Evolutionary conservation across 2,797 vertebrate species (phyloP), one percentile per base, ranked within the genome.

Genomic region (Pampus argenteus): DNA sequence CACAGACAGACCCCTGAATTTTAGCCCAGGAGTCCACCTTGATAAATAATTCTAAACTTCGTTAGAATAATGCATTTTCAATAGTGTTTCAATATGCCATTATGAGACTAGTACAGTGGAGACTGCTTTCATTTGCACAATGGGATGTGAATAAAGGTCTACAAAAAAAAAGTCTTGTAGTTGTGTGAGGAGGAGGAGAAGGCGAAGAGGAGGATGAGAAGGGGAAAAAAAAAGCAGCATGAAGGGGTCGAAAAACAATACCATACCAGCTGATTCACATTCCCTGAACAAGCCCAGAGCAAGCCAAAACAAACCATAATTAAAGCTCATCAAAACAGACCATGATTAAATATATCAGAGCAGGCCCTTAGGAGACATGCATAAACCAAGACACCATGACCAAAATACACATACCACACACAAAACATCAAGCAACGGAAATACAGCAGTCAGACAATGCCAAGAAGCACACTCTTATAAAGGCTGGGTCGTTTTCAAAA

Each of bases 311-410:
- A 84, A 84, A 79, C 74, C 71, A 36, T 72, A 70, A 85, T 84
- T 44, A 66, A 82, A 70, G 75, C 79, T 79, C 56, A 84, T 83
- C 74, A 61, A 66, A 83, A 74, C 79, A 82, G 73, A 78, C 68
- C 36, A 48, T 71, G 77, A 87, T 79, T 84, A 83, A 77, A 83
- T 74, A 78, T 67, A 86, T 81, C 86, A 86, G 85, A 82, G 81
- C 75, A 45, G 86, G 72, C 74, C 75, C 67, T 79, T 78, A 74
- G 71, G 38, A 59, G 42, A 59, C 82, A 82, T 80, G 79, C 85
- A 83, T 17, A 69, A 81, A 79, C 61, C 40, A 50, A 81, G 70
- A 71, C 67, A 76, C 62, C 65, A 34, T 76, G 81, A 87, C 80
- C 20, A 72, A 77, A 82, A 83, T 18, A 82, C 69, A 83, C 17